A percentile compares a stretch with the other conserved stretches of the same genome.
Conservation (phyloP, 2,113 vertebrate genomes). For the Melanerpes formicivorus region DNA sequence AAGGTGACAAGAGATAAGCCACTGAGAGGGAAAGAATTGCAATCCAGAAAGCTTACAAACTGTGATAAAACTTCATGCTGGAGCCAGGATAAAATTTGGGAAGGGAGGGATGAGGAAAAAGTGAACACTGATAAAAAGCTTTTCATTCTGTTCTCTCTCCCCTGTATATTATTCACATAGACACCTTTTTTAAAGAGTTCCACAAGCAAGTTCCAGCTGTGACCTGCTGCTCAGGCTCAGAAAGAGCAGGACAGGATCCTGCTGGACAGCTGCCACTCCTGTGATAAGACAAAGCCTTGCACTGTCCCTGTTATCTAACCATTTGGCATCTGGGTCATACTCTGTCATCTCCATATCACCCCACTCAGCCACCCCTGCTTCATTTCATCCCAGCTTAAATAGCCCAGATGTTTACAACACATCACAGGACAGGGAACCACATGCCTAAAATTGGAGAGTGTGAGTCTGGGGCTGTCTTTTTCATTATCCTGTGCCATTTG, state of each 20-base stretch:
- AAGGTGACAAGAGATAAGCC: not conserved
- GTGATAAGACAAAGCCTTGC: fast-evolving
- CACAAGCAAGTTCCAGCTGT: not conserved
- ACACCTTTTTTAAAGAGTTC: not conserved
- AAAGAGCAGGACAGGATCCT: not conserved
- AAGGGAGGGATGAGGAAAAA: not conserved
- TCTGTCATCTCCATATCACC: fast-evolving
- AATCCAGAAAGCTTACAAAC: not conserved
- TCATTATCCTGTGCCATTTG: not conserved
- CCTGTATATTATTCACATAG: fast-evolving
- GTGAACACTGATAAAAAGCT: fast-evolving
- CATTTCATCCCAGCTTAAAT: not conserved
- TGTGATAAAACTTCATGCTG: not conserved
- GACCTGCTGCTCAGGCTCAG: not conserved
- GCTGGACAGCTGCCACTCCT: not conserved
- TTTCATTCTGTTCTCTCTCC: not conserved
- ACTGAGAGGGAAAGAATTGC: not conserved
- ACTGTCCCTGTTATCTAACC: not conserved
- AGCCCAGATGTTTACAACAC: not conserved
- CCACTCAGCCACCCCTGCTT: not conserved
- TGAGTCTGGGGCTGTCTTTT: not conserved
- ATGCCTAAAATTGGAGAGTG: fast-evolving
- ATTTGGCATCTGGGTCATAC: not conserved
- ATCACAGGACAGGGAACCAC: too few species aligned
- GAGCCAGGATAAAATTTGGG: not conserved